Conservation (phyloP, 2,888 invertebrate species). For the Dysmachus trigonus region DNA sequence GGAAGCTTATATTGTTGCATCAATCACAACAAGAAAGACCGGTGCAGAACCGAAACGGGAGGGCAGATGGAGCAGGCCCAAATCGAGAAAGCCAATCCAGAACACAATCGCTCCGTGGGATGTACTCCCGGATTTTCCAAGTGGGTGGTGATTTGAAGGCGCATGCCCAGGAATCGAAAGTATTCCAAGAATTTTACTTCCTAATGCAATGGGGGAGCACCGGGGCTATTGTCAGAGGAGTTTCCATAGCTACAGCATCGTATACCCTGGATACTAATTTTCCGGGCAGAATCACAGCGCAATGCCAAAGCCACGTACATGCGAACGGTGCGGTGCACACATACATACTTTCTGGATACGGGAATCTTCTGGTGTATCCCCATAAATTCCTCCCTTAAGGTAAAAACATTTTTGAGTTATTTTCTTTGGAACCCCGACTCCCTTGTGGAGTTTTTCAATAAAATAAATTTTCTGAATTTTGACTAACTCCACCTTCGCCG, state of each 20-base stretch:
- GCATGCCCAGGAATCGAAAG: conserved; percentile 35
- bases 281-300: conserved; percentile 29
- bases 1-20: conserved; percentile 41
- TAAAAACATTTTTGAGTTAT: conserved; percentile 4
- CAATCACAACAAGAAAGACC: conserved; percentile 31
- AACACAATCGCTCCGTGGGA: not conserved
- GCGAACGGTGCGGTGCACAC: not conserved
- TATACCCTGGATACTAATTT: conserved; percentile 44
- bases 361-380: not conserved
- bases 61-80: not conserved
- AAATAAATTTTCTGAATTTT: conserved; percentile 19
- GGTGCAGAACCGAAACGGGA: not conserved
- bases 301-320: not conserved
- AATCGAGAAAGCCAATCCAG: conserved; percentile 31
- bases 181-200: conserved; percentile 39
- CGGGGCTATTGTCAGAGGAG: conserved; percentile 37
- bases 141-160: conserved; percentile 27
- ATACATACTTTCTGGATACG: not conserved
- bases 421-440: not conserved
- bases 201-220: conserved; percentile 29
- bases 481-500: not conserved
- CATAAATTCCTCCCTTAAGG: conserved; percentile 27
- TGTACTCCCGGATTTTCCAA: not conserved
- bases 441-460: not conserved
- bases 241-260: conserved; percentile 37